phyloP scores from a whole-genome alignment of 2,888 invertebrate species.

The Falcaria lacertinaria region DNA sequence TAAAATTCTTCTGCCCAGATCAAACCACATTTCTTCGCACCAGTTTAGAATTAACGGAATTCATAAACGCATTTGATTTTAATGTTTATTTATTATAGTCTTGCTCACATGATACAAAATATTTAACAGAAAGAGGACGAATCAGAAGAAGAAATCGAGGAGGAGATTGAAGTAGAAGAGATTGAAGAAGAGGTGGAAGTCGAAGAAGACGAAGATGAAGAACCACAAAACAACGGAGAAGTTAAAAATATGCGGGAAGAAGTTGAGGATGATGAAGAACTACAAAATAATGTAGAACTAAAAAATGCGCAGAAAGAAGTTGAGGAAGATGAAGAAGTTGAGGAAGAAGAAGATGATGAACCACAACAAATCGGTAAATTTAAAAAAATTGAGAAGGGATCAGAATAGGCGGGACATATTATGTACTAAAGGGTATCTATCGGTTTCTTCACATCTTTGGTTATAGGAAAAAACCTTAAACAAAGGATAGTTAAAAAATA shows the following conservation, averaged over 20 bases:
- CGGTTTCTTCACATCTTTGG: no score
- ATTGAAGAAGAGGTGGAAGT: conserved; percentile 53
- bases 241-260: no score
- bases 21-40: no score
- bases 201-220: conserved; percentile 22
- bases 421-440: not conserved
- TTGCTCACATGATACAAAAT: not conserved
- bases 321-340: conserved; percentile 48
- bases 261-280: conserved; percentile 19
- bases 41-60: no score
- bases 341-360: conserved; percentile 21
- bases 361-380: conserved; percentile 5
- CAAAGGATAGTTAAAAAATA: no score
- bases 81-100: no score
- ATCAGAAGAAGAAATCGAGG: conserved; percentile 57
- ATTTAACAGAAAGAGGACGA: conserved; percentile 56
- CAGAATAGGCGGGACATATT: conserved; percentile 6
- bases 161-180: conserved; percentile 65
- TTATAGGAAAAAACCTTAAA: no score
- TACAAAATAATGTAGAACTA: conserved; percentile 5
- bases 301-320: no score
- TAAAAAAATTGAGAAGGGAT: conserved; percentile 12
- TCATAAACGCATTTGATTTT: not conserved
- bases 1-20: no score
- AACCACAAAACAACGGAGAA: conserved; percentile 5